These are phyloP conservation scores for Himalopsyche tibetana DNA, from an alignment of 2,888 invertebrate genomes.

Conservation along the genomic window DNA sequence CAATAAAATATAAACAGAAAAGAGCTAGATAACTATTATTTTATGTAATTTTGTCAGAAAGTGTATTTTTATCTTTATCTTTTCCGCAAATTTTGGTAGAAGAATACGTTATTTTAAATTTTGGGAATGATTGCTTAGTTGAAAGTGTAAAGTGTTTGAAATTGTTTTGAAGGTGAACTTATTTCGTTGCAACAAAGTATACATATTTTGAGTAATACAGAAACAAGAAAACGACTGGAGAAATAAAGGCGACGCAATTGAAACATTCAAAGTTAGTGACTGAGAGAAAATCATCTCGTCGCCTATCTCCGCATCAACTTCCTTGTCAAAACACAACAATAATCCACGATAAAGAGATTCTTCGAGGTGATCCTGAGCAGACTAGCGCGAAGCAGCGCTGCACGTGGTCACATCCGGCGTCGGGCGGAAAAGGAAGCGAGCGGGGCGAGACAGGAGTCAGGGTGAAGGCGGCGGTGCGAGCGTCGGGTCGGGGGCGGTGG, in stretches of 20 bases:
- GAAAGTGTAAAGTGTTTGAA: no score
- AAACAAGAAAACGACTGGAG: neutral
- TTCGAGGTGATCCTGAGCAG: neutral
- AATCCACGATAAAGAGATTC: neutral
- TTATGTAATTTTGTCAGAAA: no score
- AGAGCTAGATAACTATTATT: no score
- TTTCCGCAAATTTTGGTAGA: no score
- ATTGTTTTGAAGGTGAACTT: no score
- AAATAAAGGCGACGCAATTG: neutral
- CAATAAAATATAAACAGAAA: no score
- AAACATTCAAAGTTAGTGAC: slow-evolving; percentile 34
- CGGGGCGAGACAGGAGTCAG: slow-evolving; percentile 23
- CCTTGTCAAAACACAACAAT: slow-evolving; percentile 15
- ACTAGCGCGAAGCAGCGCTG: neutral
- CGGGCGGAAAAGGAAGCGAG: slow-evolving; percentile 2
- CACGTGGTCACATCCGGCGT: slow-evolving; percentile 23
- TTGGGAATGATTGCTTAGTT: no score
- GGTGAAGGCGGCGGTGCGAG: slow-evolving; percentile 41
- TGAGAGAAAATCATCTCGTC: neutral
- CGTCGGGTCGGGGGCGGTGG: slow-evolving; percentile 48
- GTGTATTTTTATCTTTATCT: no score
- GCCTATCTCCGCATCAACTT: neutral
- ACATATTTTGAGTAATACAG: neutral
- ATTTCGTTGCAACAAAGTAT: no score
- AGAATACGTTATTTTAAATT: no score